These are phyloP conservation scores for Diabrotica undecimpunctata DNA, from an alignment of 1,140 invertebrate species.

Conservation along the genomic window DNA sequence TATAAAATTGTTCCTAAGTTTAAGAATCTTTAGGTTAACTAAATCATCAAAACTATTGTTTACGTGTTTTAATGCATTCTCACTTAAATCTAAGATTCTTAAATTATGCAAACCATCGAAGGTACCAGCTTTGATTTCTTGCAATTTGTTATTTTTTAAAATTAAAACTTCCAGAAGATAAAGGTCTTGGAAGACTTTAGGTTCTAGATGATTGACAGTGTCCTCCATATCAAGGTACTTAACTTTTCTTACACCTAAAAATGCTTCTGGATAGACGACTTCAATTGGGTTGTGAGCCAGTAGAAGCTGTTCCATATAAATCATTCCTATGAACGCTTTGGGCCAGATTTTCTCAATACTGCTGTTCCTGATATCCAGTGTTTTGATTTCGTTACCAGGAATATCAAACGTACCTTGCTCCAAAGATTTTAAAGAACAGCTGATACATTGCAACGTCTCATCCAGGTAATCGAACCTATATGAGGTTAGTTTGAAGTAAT, in stretches of 20 bases:
- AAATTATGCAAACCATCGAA: conserved; percentile 45
- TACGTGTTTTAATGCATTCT: conserved; percentile 56
- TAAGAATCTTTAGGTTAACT: conserved; percentile 52
- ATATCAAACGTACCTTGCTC: conserved; percentile 39
- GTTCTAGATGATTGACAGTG: conserved; percentile 5
- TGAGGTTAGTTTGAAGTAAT: conserved; percentile 36
- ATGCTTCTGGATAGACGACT: conserved; percentile 33
- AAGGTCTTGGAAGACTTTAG: conserved; percentile 22
- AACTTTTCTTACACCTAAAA: conserved; percentile 37
- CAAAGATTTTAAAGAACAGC: conserved; percentile 36
- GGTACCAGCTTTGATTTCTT: conserved; percentile 28
- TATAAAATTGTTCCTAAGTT: conserved; percentile 40
- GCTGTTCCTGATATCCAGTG: conserved; percentile 33
- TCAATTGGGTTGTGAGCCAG: conserved; percentile 39
- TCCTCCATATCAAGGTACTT: conserved; percentile 23
- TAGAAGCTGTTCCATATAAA: conserved; percentile 36
- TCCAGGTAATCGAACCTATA: conserved; percentile 45
- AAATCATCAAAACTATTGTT: conserved; percentile 56
- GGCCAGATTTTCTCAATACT: conserved; percentile 31
- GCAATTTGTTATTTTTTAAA: conserved; percentile 36
- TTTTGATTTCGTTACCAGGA: conserved; percentile 40
- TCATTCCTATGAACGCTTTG: conserved; percentile 39
- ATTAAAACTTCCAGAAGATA: conserved; percentile 23
- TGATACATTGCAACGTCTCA: conserved; percentile 40
- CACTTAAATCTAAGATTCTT: conserved; percentile 55